phyloP scores from a whole-genome alignment of 1,140 invertebrate species.

The Augochlora pura region DNA sequence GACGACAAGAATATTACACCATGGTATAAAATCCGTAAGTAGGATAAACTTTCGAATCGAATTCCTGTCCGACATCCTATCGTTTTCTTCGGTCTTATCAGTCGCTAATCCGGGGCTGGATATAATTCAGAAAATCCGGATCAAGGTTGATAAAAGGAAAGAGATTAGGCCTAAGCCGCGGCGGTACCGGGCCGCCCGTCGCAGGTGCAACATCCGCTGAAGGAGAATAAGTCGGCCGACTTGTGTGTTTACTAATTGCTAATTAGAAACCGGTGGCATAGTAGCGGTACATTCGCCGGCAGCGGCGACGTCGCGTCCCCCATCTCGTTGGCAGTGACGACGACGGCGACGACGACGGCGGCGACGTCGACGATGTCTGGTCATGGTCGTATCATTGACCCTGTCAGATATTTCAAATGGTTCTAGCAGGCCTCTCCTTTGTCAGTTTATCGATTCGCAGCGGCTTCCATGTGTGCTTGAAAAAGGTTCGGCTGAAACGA shows the following conservation, averaged over 20 bases:
- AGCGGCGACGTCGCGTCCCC: neutral
- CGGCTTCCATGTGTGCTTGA: neutral
- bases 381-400: conserved; percentile 46
- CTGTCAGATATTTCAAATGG: conserved; percentile 8
- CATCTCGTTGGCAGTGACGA: neutral
- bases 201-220: conserved; percentile 48
- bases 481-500: too few species aligned
- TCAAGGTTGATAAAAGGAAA: conserved; percentile 3
- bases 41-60: too few species aligned
- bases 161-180: conserved; percentile 3
- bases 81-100: too few species aligned
- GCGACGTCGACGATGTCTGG: neutral
- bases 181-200: neutral
- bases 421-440: neutral
- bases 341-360: conserved; percentile 6
- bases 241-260: conserved; percentile 37
- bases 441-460: neutral
- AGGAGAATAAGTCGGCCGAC: conserved; percentile 2
- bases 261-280: conserved; percentile 31
- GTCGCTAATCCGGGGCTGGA: too few species aligned
- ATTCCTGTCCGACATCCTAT: too few species aligned
- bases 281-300: conserved; percentile 15
- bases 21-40: too few species aligned
- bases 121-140: neutral
- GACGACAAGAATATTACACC: too few species aligned